Conservation (phyloP, 2,888 invertebrate species). For the Athetis lepigone region DNA sequence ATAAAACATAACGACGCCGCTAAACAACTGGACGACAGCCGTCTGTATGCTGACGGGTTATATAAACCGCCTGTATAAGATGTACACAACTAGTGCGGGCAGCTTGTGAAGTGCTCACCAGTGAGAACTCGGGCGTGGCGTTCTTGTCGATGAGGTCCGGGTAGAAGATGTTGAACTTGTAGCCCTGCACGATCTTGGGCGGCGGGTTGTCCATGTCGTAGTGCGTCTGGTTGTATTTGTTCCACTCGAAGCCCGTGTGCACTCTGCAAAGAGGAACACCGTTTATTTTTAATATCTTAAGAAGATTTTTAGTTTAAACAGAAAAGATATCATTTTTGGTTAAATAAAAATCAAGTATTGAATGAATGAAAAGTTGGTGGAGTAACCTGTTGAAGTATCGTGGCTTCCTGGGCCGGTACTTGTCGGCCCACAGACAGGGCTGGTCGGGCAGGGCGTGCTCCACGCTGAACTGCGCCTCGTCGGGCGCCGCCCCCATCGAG, state of each 20-base stretch:
- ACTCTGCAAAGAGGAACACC: slow-evolving; percentile 89
- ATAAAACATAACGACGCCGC: no score
- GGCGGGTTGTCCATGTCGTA: slow-evolving; percentile 99
- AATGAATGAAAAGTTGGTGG: background rate
- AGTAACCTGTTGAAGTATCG: slow-evolving; percentile 96
- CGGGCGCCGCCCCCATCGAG: slow-evolving; percentile 95
- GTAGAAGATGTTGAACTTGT: slow-evolving; percentile 99
- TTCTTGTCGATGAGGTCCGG: slow-evolving; percentile 99
- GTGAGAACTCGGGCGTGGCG: slow-evolving; percentile 97
- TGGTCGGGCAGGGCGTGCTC: slow-evolving; percentile 96
- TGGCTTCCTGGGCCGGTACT: slow-evolving; percentile 99
- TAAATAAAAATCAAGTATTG: no score
- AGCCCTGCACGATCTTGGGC: slow-evolving; percentile 99
- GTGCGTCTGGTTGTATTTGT: slow-evolving; percentile 99
- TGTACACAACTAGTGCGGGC: no score
- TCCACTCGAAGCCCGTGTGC: slow-evolving; percentile 99
- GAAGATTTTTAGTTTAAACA: no score
- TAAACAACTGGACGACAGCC: no score
- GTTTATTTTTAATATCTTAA: background rate
- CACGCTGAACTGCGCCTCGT: slow-evolving; percentile 97
- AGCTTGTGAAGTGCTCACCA: slow-evolving; percentile 89
- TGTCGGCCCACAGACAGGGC: slow-evolving; percentile 98
- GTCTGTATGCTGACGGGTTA: no score
- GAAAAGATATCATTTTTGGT: no score
- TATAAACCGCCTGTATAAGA: no score